These are phyloP conservation scores for Gouania willdenowi DNA, from an alignment of 2,797 vertebrate genomes.

Conservation along the genomic window DNA sequence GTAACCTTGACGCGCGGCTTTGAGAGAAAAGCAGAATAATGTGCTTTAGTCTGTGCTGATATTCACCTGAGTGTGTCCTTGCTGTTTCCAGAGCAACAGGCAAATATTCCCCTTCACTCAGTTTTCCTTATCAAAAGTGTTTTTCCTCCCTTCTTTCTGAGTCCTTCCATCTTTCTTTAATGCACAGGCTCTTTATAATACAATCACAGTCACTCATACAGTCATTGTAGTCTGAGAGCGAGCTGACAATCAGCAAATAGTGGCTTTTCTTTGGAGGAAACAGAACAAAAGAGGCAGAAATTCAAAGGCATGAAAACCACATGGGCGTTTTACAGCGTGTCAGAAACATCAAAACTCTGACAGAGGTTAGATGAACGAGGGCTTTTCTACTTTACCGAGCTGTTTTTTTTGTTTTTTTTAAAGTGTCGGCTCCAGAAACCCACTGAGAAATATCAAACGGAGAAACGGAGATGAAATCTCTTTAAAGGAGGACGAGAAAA, in stretches of 20 bases:
- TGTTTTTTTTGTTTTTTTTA: conserved; percentile 18
- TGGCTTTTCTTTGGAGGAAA: conserved; percentile 24
- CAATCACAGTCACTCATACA: conserved; percentile 51
- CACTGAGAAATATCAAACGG: conserved; percentile 11
- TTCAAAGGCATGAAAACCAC: conserved; percentile 60
- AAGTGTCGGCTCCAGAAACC: conserved; percentile 43
- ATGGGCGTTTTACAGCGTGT: conserved; percentile 60
- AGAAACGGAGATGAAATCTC: not conserved
- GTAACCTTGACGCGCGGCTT: no score
- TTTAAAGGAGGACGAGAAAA: not conserved
- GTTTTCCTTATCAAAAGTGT: conserved; percentile 37
- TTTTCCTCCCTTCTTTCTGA: conserved; percentile 1
- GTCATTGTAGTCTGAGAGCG: conserved; percentile 45
- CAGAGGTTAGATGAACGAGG: conserved; percentile 57
- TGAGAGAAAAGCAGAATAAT: no score
- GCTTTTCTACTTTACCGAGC: conserved; percentile 48
- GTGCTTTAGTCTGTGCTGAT: not conserved
- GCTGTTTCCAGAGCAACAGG: conserved; percentile 72
- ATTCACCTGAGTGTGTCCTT: conserved; percentile 42
- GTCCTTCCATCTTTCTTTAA: not conserved
- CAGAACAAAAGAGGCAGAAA: conserved; percentile 56
- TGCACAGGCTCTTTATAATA: conserved; percentile 14
- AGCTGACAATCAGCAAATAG: conserved; percentile 54
- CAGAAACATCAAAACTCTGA: conserved; percentile 62
- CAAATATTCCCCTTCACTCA: conserved; percentile 31